Conservation (phyloP, 2,113 vertebrate genomes). For the Telmatochromis sp. region DNA sequence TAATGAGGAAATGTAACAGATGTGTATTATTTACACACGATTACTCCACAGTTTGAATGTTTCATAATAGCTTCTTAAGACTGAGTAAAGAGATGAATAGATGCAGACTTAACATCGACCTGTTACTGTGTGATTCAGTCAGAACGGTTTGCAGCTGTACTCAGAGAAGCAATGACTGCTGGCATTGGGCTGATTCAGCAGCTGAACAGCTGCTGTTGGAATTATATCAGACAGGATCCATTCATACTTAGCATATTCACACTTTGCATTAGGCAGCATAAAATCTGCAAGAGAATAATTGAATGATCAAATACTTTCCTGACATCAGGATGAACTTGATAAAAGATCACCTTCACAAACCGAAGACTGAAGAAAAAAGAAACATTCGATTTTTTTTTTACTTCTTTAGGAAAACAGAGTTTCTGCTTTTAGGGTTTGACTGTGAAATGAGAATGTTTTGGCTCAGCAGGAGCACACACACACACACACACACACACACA, state of each 20-base stretch:
- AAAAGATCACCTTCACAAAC: background rate
- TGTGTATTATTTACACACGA: background rate
- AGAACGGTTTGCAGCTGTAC: background rate
- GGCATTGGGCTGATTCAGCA: slow-evolving; percentile 11
- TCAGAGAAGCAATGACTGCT: background rate
- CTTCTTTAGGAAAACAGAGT: background rate
- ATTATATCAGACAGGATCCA: slow-evolving; percentile 4
- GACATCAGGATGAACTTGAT: background rate
- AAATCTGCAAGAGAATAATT: background rate
- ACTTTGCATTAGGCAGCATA: background rate
- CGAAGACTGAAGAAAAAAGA: background rate
- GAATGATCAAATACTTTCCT: background rate
- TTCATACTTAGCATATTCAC: background rate
- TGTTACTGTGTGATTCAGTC: background rate
- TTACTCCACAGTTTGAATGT: background rate
- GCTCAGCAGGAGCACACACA: background rate
- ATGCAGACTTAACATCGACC: background rate
- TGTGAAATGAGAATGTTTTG: background rate
- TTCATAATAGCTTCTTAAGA: background rate
- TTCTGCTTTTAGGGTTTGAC: background rate
- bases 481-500: too few species aligned
- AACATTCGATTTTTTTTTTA: background rate
- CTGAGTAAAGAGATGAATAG: background rate
- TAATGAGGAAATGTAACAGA: background rate
- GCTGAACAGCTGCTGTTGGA: slow-evolving; percentile 9